These are phyloP conservation scores for Shargacucullia verbasci DNA, from an alignment of 2,888 invertebrate genomes.

Conservation along the genomic window DNA sequence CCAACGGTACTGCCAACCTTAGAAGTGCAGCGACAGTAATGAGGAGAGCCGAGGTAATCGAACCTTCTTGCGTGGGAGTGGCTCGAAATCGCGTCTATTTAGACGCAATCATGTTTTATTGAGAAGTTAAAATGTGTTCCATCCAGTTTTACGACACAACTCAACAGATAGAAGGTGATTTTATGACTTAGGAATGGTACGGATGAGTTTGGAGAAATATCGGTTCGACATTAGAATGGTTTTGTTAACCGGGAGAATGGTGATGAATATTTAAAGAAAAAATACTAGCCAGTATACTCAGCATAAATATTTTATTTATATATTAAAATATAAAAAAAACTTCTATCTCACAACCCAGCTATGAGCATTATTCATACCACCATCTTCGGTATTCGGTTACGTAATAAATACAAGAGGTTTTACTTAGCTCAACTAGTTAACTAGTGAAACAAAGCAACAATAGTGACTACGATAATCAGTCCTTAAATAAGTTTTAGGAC, in stretches of 20 bases:
- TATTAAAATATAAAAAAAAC: no score
- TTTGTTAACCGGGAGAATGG: neutral
- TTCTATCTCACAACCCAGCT: no score
- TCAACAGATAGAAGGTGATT: constrained; percentile 31
- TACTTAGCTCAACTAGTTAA: neutral
- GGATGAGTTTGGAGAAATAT: constrained; percentile 22
- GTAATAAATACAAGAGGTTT: neutral
- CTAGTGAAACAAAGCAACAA: no score
- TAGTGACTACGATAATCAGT: no score
- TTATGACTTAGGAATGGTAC: constrained; percentile 29
- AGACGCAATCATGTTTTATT: constrained; percentile 54
- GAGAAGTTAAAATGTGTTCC: constrained; percentile 43
- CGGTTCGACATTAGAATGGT: constrained; percentile 9
- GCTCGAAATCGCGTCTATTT: constrained; percentile 48
- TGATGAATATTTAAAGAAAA: constrained; percentile 1
- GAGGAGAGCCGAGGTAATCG: constrained; percentile 52
- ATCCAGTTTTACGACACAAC: constrained; percentile 47
- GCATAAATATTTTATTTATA: no score
- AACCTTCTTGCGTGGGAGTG: constrained; percentile 54
- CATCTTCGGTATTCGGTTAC: no score
- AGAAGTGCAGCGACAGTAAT: constrained; percentile 38
- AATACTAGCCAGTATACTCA: no score
- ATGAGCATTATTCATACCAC: neutral
- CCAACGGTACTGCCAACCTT: constrained; percentile 35
- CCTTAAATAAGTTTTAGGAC: no score